A percentile compares a stretch with the other conserved stretches of the same genome.
Conservation (phyloP, 2,888 invertebrate species). For the Drosophila nr. medialis region DNA sequence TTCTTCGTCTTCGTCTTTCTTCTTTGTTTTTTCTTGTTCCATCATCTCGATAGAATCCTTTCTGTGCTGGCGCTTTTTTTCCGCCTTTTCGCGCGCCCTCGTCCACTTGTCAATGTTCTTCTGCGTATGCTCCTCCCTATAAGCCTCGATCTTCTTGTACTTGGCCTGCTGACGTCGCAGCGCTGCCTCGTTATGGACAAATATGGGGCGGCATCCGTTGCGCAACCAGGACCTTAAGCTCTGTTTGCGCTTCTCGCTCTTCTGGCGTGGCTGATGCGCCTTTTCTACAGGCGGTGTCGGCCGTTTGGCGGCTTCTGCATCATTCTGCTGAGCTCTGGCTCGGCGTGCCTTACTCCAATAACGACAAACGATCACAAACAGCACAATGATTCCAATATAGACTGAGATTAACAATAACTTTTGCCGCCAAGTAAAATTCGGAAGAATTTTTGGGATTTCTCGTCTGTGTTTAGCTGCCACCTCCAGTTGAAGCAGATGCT, state of each 20-base stretch:
- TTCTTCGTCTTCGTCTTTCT: neutral
- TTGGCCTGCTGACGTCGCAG: conserved; percentile 36
- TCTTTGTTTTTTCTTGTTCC: no score
- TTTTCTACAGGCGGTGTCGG: neutral
- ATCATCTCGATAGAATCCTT: neutral
- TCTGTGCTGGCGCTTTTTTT: conserved; percentile 10
- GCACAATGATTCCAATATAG: conserved; percentile 21
- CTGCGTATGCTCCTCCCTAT: conserved; percentile 26
- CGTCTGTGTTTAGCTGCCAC: neutral
- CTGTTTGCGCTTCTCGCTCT: conserved; percentile 4
- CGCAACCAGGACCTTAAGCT: conserved; percentile 54
- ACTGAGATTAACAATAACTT: conserved; percentile 19
- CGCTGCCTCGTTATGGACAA: conserved; percentile 55
- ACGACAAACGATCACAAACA: conserved; percentile 15
- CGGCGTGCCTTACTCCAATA: neutral
- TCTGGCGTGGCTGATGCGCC: neutral
- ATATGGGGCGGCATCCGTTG: conserved; percentile 47
- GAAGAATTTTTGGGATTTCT: neutral
- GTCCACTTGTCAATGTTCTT: conserved; percentile 53
- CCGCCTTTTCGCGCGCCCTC: conserved; percentile 36
- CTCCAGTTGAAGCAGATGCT: conserved; percentile 37
- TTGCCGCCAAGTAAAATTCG: conserved; percentile 45
- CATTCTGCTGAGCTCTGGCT: neutral
- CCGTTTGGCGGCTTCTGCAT: conserved; percentile 5
- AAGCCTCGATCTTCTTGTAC: conserved; percentile 24